Evolutionary conservation across 2,113 vertebrate genomes (phyloP), one percentile per base, ranked within the genome.

Genomic region (Eleginops maclovinus): DNA sequence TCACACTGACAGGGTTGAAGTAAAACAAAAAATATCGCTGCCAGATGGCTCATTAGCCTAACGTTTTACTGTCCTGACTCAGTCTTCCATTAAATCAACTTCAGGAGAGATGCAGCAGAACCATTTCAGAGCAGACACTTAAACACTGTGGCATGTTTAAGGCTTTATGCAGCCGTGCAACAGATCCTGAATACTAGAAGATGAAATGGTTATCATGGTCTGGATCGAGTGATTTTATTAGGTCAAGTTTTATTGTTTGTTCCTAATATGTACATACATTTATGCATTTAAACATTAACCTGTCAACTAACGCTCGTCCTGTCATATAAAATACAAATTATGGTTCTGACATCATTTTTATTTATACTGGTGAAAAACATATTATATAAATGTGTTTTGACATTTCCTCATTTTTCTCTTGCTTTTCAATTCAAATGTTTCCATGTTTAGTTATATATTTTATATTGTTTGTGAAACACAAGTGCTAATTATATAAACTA

Each of bases 41-140:
- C 72, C 63, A 79, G 41, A 61, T 65, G 75, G 21, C 75, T 82
- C 75, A 70, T 76, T 79, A 84, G 67, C 51, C 21, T 77, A 84
- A 79, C 15, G 55, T 73, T 70, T 72, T 43, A 28, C 61, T 69
- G 66, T 44, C 60, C 43, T 40, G 63, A 47, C 40, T 78, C 69
- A 51, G n/a, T 56, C 31, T 24, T 63, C 54, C 28, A 43, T 72
- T 86, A 75, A 84, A 84, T 87, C 82, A 77, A 28, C 26, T 50
- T 16, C 14, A 43, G 41, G 64, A 71, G 53, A 15, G 73, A 50
- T 16, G 36, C 40, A 53, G 60, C 53, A 46, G 53, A 5, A 61
- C 19, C 13, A 51, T 14, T 28, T 67, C 1, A 41, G n/a, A 51
- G 49, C 14, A 40, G 41, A 47, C 73, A 40, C 31, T 51, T 11